Evolutionary conservation across 2,888 invertebrate genomes (phyloP).

Genomic region (Bedellia somnulentella): DNA sequence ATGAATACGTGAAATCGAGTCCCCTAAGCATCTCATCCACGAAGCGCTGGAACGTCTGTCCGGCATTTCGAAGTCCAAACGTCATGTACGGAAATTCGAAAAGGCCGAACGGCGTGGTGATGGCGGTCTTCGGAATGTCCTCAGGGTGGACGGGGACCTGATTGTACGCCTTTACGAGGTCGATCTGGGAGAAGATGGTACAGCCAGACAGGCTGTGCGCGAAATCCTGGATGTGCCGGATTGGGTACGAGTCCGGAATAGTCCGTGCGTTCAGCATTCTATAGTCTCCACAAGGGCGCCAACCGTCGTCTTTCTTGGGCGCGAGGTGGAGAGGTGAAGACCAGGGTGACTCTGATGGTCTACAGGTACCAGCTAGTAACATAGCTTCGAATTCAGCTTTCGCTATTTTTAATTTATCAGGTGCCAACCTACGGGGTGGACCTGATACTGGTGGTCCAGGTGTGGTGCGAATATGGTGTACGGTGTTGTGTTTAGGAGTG

Average conservation of each 20-base stretch:
- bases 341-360: constrained; percentile 8
- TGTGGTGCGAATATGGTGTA: constrained; percentile 9
- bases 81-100: too few species aligned
- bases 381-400: too few species aligned
- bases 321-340: constrained; percentile 9
- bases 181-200: constrained; percentile 7
- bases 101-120: too few species aligned
- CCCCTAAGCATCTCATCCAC: neutral
- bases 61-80: too few species aligned
- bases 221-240: constrained; percentile 8
- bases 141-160: constrained; percentile 21
- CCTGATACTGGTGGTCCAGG: constrained; percentile 11
- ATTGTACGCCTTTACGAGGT: constrained; percentile 16
- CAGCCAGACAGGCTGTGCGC: constrained; percentile 5
- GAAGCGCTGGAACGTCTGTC: too few species aligned
- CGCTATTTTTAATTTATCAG: too few species aligned
- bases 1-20: neutral
- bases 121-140: constrained; percentile 12
- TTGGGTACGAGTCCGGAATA: constrained; percentile 4
- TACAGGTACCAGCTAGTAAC: constrained; percentile 1
- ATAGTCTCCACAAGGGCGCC: constrained; percentile 1
- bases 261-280: constrained; percentile 1
- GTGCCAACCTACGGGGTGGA: too few species aligned
- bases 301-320: too few species aligned
- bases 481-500: too few species aligned